Conservation (phyloP, 2,113 vertebrate species). For the Syngnathus floridae region DNA sequence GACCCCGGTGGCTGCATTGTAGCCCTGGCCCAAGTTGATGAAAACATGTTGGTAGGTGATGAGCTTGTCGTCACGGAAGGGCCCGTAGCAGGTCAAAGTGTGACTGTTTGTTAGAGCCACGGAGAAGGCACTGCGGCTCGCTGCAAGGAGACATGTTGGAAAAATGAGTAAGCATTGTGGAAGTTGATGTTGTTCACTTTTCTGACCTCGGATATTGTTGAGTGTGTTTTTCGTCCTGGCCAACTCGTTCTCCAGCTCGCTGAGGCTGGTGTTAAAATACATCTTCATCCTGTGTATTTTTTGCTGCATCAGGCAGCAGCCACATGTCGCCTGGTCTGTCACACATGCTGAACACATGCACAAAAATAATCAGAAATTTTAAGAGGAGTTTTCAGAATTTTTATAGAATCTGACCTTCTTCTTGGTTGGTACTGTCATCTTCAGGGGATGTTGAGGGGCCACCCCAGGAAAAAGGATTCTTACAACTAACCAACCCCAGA, state of each 20-base stretch:
- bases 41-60: slow-evolving; percentile 51
- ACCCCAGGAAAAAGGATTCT: slow-evolving; percentile 5
- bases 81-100: slow-evolving; percentile 8
- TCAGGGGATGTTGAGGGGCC: no score
- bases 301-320: slow-evolving; percentile 69
- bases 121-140: slow-evolving; percentile 66
- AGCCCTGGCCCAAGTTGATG: slow-evolving; percentile 58
- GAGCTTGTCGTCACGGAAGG: background rate
- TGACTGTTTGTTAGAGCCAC: slow-evolving; percentile 45
- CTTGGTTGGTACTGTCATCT: background rate
- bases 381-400: background rate
- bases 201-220: slow-evolving; percentile 56
- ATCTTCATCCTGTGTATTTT: slow-evolving; percentile 49
- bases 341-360: slow-evolving; percentile 52
- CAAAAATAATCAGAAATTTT: background rate
- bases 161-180: background rate
- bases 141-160: slow-evolving; percentile 31
- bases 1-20: slow-evolving; percentile 36
- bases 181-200: background rate
- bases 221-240: slow-evolving; percentile 26
- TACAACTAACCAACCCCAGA: slow-evolving; percentile 4
- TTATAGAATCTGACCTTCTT: slow-evolving; percentile 18
- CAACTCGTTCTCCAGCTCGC: slow-evolving; percentile 39
- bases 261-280: slow-evolving; percentile 57
- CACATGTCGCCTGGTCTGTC: slow-evolving; percentile 51